Evolutionary conservation across 2,888 invertebrate species (phyloP), one percentile per base, ranked within the genome.

Genomic region (Meiosimyza platycephala): DNA sequence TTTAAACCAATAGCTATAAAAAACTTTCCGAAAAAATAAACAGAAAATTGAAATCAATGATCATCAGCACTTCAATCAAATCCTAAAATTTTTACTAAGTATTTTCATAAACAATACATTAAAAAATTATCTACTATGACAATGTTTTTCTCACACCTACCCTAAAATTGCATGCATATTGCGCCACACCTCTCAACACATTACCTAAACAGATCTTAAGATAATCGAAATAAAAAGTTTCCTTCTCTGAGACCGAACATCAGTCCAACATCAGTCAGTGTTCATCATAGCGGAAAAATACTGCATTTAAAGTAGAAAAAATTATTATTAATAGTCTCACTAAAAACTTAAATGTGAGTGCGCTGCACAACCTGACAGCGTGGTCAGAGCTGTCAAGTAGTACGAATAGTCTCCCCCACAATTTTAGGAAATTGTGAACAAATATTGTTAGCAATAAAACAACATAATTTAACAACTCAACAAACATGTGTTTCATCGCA

Each of bases 401-500:
- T 18, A 48, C 16, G 40, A 3, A 5, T 11, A 48, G 28, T 13
- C 60, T 40, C 51, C 51, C 28, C 60, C 59, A 18, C 47, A n/a
- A n/a, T 18, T 62, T 40, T 40, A 40, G 40, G 40, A 9, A 40
- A 40, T 40, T 40, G 6, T 40, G 7, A 22, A 69, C 15, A 50
- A 51, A 51, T 50, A 51, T 60, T 69, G 62, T 62, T 52, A 52
- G 50, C 62, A 51, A 52, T 69, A 69, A 69, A 69, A 62, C 69
- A 69, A 69, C 69, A 62, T 69, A 69, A 69, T 69, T 69, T 69
- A 69, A 69, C 69, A 69, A 69, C 60, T 69, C 52, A 28, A 16
- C 50, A 16, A 69, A 62, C 69, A 69, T 60, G 60, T 69, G 69
- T 69, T 62, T 33, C 40, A 40, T 33, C 60, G 62, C 69, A 69